phyloP scores from a whole-genome alignment of 37 sponge, comb jelly and placozoan genomes.

The Aplysina aerophoba region DNA sequence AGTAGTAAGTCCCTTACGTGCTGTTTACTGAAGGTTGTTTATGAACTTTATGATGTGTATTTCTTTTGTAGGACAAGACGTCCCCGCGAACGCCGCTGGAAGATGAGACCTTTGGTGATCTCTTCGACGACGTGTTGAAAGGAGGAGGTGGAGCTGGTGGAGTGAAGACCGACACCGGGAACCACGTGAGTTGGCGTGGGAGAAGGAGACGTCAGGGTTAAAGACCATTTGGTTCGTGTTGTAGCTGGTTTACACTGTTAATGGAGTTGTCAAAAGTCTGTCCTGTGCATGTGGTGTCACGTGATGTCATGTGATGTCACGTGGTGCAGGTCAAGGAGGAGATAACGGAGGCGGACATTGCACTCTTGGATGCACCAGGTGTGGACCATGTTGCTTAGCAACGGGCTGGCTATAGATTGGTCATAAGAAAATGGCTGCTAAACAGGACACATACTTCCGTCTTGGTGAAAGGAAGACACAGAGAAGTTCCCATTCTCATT shows the following conservation, averaged over 20 bases:
- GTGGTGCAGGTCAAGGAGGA: neutral
- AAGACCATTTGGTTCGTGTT: too few relatives aligned
- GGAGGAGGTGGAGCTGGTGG: too few relatives aligned
- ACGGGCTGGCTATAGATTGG: neutral
- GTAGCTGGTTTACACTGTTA: too few relatives aligned
- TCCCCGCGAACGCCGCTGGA: conserved; percentile 20
- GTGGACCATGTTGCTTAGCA: conserved; percentile 2
- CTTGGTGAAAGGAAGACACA: neutral
- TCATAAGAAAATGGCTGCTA: neutral
- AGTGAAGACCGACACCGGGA: too few relatives aligned
- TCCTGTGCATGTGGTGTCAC: too few relatives aligned
- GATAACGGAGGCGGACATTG: conserved; percentile 20
- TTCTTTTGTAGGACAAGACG: neutral
- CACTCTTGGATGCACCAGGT: conserved; percentile 19
- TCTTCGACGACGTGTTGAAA: conserved; percentile 30
- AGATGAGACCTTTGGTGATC: conserved; percentile 26
- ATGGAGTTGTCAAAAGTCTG: too few relatives aligned
- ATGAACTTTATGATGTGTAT: too few relatives aligned
- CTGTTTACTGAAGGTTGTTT: neutral
- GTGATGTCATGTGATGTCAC: too few relatives aligned
- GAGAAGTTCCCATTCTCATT: conserved; percentile 20
- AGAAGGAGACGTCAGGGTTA: too few relatives aligned
- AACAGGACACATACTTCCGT: too few relatives aligned
- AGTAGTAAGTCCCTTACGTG: conserved; percentile 31
- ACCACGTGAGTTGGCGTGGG: too few relatives aligned